Base-by-base conservation (phyloP, 2,113 vertebrate genomes). In the Laterallus jamaicensis region DNA sequence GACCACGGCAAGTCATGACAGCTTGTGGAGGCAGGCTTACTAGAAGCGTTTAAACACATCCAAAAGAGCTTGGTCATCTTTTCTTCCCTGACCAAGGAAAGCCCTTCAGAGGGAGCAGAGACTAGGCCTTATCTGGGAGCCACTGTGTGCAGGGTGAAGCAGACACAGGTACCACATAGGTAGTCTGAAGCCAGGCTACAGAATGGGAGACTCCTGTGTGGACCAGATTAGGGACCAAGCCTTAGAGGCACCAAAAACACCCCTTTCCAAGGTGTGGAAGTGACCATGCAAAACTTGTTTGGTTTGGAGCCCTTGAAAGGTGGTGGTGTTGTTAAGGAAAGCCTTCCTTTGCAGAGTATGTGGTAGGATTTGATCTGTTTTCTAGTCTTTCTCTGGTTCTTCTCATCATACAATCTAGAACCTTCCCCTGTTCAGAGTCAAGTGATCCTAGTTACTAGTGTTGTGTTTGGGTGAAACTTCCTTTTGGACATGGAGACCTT, bases 101-200 rank as follows among this genome's bases (percentile, higher is more conserved):
- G 21, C 35, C 21, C 10, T 58, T 56, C 2, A 6, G 28, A 88
- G 63, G 44, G 25, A 66, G 15, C 0, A 0, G 42, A 37, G 17
- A 21, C 8, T 1, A 28, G 28, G 50, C n/a, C 47, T 73, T 37
- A 44, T 8, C 22, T 56, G 52, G n/a, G 15, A 79, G 7, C 42
- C 12, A 12, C 0, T 0, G 58, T 32, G 35, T 5, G 5, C 26
- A 29, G 50, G 16, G 6, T 37, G 26, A 22, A 31, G 14, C 22
- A 39, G 63, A 10, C 10, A 47, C 35, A 47, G 44, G 44, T 47
- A 47, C 17, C 25, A 14, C 11, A 10, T 28, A 39, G 42, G 56
- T 49, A 81, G 12, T 24, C 31, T 70, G 68, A 69, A 76, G 52
- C 35, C 29, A 44, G 31, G 26, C 35, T 50, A 20, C 17, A 15